Percentiles rank a stretch among this genome's conserved stretches.
phyloP scores from a whole-genome alignment of 2,888 invertebrate genomes.

The Drosophila fungiperda region DNA sequence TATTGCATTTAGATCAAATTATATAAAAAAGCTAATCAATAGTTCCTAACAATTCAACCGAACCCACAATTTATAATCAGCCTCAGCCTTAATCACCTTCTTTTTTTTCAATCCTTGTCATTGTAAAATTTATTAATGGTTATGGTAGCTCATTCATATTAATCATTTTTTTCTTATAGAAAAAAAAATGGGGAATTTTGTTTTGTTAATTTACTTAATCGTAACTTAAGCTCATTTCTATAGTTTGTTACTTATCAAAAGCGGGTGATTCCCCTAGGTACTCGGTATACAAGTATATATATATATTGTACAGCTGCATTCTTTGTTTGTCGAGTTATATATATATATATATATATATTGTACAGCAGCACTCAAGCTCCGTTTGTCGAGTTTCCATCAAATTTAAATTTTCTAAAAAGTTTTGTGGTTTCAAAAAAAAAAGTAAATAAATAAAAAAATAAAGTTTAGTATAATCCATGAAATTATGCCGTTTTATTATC shows the following conservation, averaged over 20 bases:
- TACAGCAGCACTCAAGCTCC: not conserved
- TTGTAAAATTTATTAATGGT: constrained; percentile 5
- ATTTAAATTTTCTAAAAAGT: not conserved
- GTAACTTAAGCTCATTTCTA: constrained; percentile 11
- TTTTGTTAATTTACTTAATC: constrained; percentile 21
- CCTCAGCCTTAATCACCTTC: not conserved
- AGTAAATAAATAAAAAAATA: not conserved
- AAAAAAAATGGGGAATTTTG: constrained; percentile 12
- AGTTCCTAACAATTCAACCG: not conserved
- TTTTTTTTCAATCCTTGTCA: not conserved
- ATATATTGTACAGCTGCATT: not conserved
- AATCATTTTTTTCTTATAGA: not conserved
- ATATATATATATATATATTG: not conserved
- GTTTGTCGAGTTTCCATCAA: not conserved
- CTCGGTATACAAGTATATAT: not conserved
- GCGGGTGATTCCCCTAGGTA: constrained; percentile 4
- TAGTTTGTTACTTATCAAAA: constrained; percentile 33
- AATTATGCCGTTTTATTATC: not conserved
- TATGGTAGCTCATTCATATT: not conserved
- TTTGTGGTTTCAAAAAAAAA: not conserved
- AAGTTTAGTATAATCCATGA: not conserved
- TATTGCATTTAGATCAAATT: not conserved
- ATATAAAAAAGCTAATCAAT: not conserved
- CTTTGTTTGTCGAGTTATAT: not conserved
- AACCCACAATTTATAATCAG: not conserved